Conservation (phyloP, 2,113 vertebrate genomes). For the Lathamus discolor region DNA sequence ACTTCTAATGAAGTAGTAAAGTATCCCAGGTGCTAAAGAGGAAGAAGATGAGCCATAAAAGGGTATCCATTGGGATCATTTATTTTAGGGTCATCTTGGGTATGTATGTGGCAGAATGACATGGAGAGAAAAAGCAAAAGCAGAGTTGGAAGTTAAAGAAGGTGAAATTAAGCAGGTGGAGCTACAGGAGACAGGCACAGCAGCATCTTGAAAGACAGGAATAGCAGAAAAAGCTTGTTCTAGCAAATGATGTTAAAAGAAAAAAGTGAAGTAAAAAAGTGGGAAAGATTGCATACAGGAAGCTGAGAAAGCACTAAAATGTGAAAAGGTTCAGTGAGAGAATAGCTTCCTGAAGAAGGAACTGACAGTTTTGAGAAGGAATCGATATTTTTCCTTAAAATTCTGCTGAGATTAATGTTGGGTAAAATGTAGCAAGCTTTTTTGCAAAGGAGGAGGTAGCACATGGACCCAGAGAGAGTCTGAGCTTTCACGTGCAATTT, state of each 20-base stretch:
- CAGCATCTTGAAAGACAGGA: not conserved
- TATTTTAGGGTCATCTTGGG: not conserved
- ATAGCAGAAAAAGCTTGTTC: not conserved
- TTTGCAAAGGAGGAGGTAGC: not conserved
- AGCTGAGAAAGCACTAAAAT: not conserved
- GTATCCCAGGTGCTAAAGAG: not conserved
- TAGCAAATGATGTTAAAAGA: not conserved
- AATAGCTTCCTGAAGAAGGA: conserved; percentile 23
- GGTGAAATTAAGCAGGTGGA: not conserved
- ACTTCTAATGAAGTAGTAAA: not conserved
- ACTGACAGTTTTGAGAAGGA: not conserved
- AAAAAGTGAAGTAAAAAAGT: not conserved
- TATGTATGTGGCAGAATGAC: not conserved
- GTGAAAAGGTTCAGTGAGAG: not conserved
- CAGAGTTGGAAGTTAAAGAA: not conserved
- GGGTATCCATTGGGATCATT: not conserved
- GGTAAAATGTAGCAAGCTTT: not conserved
- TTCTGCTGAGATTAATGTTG: conserved; percentile 28
- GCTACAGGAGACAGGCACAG: not conserved
- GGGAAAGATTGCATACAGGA: not conserved
- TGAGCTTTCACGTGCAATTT: not conserved
- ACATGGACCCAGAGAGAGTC: not conserved
- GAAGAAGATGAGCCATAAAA: not conserved
- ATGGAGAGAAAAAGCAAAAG: not conserved
- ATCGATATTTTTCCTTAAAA: conserved; percentile 33